Evolutionary conservation across 2,797 vertebrate species (phyloP).

Genomic region (Loriculus beryllinus): DNA sequence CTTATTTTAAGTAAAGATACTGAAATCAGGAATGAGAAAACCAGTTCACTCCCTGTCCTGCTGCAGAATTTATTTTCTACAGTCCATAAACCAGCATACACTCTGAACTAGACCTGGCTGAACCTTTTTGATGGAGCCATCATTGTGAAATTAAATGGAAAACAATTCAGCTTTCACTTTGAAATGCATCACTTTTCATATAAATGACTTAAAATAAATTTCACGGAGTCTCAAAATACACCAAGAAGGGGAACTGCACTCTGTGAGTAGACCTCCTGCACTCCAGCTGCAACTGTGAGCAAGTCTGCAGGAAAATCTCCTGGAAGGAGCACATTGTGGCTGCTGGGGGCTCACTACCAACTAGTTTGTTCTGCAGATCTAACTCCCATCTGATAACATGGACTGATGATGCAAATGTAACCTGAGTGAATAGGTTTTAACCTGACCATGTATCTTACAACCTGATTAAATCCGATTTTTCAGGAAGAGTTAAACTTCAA

Average conservation of each 20-base stretch:
- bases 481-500: neutral
- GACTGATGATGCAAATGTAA: neutral
- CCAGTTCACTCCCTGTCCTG: neutral
- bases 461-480: neutral
- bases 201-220: neutral
- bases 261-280: neutral
- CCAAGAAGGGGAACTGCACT: neutral
- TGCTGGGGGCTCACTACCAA: neutral
- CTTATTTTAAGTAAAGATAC: neutral
- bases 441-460: neutral
- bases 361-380: neutral
- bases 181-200: neutral
- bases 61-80: neutral
- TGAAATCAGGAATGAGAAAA: neutral
- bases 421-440: neutral
- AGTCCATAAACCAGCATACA: neutral
- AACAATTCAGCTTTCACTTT: neutral
- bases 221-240: neutral
- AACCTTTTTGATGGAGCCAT: neutral
- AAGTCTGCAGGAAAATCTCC: neutral
- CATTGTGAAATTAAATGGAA: neutral
- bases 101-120: neutral
- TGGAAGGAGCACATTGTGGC: rapidly evolving
- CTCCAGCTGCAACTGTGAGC: neutral
- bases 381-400: neutral